Conservation (phyloP, 2,888 invertebrate species). For the Rhabditophanes sp. region DNA sequence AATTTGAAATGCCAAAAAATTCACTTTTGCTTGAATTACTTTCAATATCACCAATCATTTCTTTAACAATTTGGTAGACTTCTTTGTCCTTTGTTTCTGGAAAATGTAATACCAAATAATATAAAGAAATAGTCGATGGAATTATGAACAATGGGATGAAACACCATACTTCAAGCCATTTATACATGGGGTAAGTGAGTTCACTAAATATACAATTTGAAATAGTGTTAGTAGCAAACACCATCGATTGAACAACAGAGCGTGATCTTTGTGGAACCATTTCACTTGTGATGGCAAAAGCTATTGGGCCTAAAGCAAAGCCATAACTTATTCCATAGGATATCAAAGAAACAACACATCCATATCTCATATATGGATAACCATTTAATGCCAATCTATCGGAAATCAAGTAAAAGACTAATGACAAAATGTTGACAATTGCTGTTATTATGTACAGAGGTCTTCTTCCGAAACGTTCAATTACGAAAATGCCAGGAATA, state of each 20-base stretch:
- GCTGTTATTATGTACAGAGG: slow-evolving; percentile 18
- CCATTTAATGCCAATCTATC: slow-evolving; percentile 13
- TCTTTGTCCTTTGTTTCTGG: slow-evolving; percentile 6
- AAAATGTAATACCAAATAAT: slow-evolving; percentile 10
- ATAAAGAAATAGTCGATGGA: slow-evolving; percentile 12
- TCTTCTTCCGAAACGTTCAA: slow-evolving; percentile 22
- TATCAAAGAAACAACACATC: slow-evolving; percentile 20
- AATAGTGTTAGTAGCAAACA: slow-evolving; percentile 20
- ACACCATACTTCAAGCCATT: slow-evolving; percentile 15
- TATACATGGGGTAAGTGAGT: slow-evolving; percentile 18
- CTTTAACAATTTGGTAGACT: slow-evolving; percentile 1
- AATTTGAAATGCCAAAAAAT: no score
- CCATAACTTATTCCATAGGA: slow-evolving; percentile 25
- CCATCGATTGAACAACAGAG: slow-evolving; percentile 26
- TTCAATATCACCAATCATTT: no score
- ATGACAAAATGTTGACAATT: slow-evolving; percentile 17
- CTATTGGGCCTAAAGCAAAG: slow-evolving; percentile 24
- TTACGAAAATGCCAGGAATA: slow-evolving; percentile 14
- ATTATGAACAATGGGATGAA: slow-evolving; percentile 20
- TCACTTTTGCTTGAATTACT: no score
- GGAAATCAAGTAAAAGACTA: slow-evolving; percentile 18
- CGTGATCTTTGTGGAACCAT: slow-evolving; percentile 22
- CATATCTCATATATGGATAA: slow-evolving; percentile 13
- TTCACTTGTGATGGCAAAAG: slow-evolving; percentile 26
- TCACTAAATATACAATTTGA: slow-evolving; percentile 20